Evolutionary conservation across 2,888 invertebrate species (phyloP), one percentile per base, ranked within the genome.

Genomic region (Conchocele bisecta): DNA sequence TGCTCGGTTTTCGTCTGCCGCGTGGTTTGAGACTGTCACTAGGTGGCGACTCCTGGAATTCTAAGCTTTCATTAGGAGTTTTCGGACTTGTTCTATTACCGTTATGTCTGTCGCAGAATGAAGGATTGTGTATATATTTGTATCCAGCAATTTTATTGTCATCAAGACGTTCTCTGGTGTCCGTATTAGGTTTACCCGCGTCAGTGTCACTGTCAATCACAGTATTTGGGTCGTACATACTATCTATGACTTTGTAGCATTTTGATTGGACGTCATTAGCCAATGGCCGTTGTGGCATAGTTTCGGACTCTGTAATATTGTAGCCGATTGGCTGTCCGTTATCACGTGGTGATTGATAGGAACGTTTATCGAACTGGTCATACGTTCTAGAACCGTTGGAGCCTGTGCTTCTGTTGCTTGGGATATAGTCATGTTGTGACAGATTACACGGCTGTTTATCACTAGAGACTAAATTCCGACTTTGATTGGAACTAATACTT

Each of bases 81-180:
- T 57, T 57, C 2, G 65, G 56, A 50, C 63, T 72, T 1, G 76
- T 66, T 11, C 63, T 63, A 9, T 56, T 44, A 7, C 60, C 61
- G 11, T 56, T 64, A 37, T 57, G 61, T 24, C 70, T 66, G 33
- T 76, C 76, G 28, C 70, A 63, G 24, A 58, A 76, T 6, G 69
- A 73, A 0, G 76, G 76, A 51, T 76, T 76, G 20, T 46, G 67
- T 22, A 66, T 63, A 28, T 76, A 76, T 56, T 69, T 76, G 42
- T 76, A 76, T 22, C 76, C 76, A 51, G 69, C 70, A 31, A 76
- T 72, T 24, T 44, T 29, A 24, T 53, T 28, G 20, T 44, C 39
- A 28, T 66, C 57, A 31, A 51, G 33, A 31, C 48, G 31, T 58
- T 63, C 42, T 53, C 39, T 42, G 29, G 53, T 59, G 61, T 42